Evolutionary conservation across 2,888 invertebrate species (phyloP), one percentile per base, ranked within the genome.

Genomic region (Dicyrtomina minuta): DNA sequence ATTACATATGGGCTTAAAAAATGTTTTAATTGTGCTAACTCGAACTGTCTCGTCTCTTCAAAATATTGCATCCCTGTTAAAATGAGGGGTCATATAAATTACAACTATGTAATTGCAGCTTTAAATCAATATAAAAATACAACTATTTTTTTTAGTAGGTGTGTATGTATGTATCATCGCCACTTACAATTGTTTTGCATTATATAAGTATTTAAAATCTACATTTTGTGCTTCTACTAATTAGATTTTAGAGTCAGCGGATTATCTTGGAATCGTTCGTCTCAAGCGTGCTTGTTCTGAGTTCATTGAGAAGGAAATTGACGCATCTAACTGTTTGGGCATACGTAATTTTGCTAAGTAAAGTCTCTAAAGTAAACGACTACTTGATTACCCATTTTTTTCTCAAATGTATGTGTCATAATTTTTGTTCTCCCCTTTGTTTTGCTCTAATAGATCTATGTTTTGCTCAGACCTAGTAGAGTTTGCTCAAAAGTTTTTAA

Each of bases 231-330:
- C n/a, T n/a, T n/a, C n/a, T n/a, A n/a, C n/a, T n/a, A n/a, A n/a
- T n/a, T 24, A 74, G 79, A 84, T 96, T 15, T 85, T 95, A 49
- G 88, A 90, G 78, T 89, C 91, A 0, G 92, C 95, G 2, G 95
- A 96, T 83, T 95, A 93, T 81, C 87, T 96, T 66, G 89, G 91
- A 79, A 90, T 95, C 76, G 84, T 90, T 56, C 92, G 92, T 0
- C 88, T 95, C 88, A 90, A 76, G 85, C 88, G 90, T 75, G 85
- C 90, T 22, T 95, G 95, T 82, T 90, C 90, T 79, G 87, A 90
- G 58, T 92, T 88, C 80, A 85, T 96, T 17, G 85, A 87, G 66
- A 82, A 82, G 51, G 87, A 88, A 69, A 83, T 96, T 22, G 88
- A 84, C 17, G 87, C 90, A 0, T 87, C 88, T 77, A 95, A 94